Conservation (phyloP, 2,113 vertebrate genomes). For the Proteles cristata region DNA sequence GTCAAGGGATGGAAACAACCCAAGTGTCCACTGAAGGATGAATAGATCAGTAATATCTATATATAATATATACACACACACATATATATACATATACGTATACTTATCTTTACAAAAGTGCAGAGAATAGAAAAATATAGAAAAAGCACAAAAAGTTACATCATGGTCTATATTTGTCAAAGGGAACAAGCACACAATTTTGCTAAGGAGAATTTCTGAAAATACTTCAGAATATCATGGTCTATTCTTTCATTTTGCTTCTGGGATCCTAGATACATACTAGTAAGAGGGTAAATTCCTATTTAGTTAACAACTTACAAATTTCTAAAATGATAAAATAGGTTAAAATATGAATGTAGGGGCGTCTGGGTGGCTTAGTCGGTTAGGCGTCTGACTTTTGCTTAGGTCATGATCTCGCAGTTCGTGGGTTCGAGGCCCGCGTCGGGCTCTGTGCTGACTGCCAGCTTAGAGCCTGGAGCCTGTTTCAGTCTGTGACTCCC, state of each 20-base stretch:
- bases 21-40: background rate
- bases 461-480: too few relatives aligned
- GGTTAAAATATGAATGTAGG: background rate
- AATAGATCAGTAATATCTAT: background rate
- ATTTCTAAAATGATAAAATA: background rate
- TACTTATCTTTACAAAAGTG: conserved; percentile 10
- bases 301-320: conserved; percentile 7
- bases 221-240: background rate
- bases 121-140: conserved; percentile 22
- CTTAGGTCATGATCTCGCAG: too few relatives aligned
- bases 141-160: conserved; percentile 44
- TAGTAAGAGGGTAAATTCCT: background rate
- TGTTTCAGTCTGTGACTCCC: too few relatives aligned
- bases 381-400: too few relatives aligned
- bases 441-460: too few relatives aligned
- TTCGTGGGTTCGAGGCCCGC: too few relatives aligned
- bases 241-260: background rate
- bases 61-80: too few relatives aligned
- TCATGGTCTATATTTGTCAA: background rate
- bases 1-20: background rate
- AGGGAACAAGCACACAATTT: background rate
- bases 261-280: background rate
- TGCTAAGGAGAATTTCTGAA: conserved; percentile 15
- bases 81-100: too few relatives aligned
- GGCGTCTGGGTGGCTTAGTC: too few relatives aligned